Evolutionary conservation across 1,140 invertebrate genomes (phyloP), one percentile per base, ranked within the genome.

Genomic region (Lepidurus couesii): DNA sequence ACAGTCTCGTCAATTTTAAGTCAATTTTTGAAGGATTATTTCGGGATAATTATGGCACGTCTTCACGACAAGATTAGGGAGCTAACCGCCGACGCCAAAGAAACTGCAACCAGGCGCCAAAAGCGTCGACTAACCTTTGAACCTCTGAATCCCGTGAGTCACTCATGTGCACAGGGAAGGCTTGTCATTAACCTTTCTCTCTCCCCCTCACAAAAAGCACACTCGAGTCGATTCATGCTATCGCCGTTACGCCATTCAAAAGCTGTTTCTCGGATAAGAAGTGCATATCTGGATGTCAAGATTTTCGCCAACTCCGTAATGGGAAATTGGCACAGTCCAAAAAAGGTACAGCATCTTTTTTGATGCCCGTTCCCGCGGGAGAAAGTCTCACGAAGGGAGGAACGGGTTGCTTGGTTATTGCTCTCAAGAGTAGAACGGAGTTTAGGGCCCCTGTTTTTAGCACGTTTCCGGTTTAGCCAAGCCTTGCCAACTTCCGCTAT

Each of bases 111-210:
- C 34, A 34, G 34, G 21, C 53, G 13, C 45, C 45, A 65, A n/a
- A 65, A 47, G 45, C 21, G 53, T 65, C 53, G 13, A 7, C 16
- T 65, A 65, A 65, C 53, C 13, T 65, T 65, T 65, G 53, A 65
- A 65, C 53, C 21, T 16, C 53, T 7, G 53, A 13, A 16, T 65
- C 13, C 21, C 53, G 7, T 9, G 53, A n/a, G 3, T 65, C 16
- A 65, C 6, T 65, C 53, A 65, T 9, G 13, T 7, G 53, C 9
- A 65, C 7, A 21, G 7, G 53, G 53, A 9, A n/a, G 13, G 21
- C 53, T 65, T 65, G 13, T 65, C 53, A 65, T 65, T 65, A 65
- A 21, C 53, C 53, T 21, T 65, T 65, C 53, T 65, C 53, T 21
- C 53, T 65, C 53, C 5, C 53, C 53, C 8, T 21, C 1, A 7